Evolutionary conservation across 2,113 vertebrate species (phyloP), one percentile per base, ranked within the genome.

Genomic region (Halcyon senegalensis): DNA sequence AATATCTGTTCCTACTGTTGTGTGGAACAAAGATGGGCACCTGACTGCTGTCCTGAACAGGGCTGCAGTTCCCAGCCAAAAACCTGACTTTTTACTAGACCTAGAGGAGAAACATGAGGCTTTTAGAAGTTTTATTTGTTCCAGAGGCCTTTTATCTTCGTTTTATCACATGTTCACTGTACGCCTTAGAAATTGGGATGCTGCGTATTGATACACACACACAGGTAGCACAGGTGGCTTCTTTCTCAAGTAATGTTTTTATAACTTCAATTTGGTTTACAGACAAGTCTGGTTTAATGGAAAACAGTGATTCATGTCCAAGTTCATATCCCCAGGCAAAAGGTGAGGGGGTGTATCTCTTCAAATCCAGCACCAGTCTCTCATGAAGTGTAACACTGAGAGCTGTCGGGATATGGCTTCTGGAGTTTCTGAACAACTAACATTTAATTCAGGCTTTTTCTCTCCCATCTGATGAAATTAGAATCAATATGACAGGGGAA

Each of bases 1-100:
- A 48, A 17, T 41, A 62, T 35, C 31, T 76, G 5, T 72, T 89
- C 46, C 25, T 58, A 13, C 2, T 7, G 20, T n/a, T n/a, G 16
- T 39, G 7, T 39, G 28, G 43, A 68, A 60, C 51, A 48, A 44
- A 11, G 37, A 75, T 6, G 33, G 20, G 11, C 21, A 55, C 25
- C 20, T 21, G 37, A 19, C n/a, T n/a, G 41, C n/a, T 84, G 28
- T 78, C 44, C 53, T 44, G 24, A 51, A 53, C 0, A 0, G 9
- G 9, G 14, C 35, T 90, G 27, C 24, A 13, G 13, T 2, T 70
- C 35, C 50, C 48, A 82, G 24, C 3, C 20, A 4, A 41, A 83
- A 43, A 8, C 10, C 1, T n/a, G 48, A 21, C 50, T 90, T 89
- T 67, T 44, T 81, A 3, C 10, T 27, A 9, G 31, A 68, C 8